phyloP scores from a whole-genome alignment of 2,113 vertebrate genomes.

The Petaurus breviceps region DNA sequence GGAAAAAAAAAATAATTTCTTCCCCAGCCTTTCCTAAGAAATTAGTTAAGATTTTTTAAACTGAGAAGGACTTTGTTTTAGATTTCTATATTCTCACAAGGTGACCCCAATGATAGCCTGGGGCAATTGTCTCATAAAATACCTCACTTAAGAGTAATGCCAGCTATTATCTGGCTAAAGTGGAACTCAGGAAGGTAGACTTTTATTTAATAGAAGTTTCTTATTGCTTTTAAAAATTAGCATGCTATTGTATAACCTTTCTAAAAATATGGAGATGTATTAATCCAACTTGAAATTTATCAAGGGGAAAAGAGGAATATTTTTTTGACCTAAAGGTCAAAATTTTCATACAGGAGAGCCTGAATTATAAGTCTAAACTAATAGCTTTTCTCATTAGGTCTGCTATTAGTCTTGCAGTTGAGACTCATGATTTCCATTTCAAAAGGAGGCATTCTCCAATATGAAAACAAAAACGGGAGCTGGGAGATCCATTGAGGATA shows the following conservation, averaged over 20 bases:
- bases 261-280: neutral
- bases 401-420: neutral
- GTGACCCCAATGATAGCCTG: slow-evolving; percentile 52
- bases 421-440: neutral
- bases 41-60: slow-evolving; percentile 1
- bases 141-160: neutral
- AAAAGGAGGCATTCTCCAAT: neutral
- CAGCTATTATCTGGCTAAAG: slow-evolving; percentile 31
- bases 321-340: slow-evolving; percentile 43
- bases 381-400: neutral
- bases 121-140: slow-evolving; percentile 57
- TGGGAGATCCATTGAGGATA: neutral
- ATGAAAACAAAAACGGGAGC: neutral
- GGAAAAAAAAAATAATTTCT: slow-evolving; percentile 40
- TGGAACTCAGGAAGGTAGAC: slow-evolving; percentile 46
- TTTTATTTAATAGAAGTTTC: slow-evolving; percentile 55
- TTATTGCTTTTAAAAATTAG: slow-evolving; percentile 56
- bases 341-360: neutral
- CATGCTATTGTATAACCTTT: slow-evolving; percentile 34
- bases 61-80: slow-evolving; percentile 37
- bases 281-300: slow-evolving; percentile 39
- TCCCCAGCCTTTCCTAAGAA: slow-evolving; percentile 16
- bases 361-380: slow-evolving; percentile 5
- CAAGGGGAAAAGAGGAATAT: slow-evolving; percentile 1
- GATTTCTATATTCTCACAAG: slow-evolving; percentile 50